Conservation (phyloP, 2,888 invertebrate species). For the Agriotes lineatus region DNA sequence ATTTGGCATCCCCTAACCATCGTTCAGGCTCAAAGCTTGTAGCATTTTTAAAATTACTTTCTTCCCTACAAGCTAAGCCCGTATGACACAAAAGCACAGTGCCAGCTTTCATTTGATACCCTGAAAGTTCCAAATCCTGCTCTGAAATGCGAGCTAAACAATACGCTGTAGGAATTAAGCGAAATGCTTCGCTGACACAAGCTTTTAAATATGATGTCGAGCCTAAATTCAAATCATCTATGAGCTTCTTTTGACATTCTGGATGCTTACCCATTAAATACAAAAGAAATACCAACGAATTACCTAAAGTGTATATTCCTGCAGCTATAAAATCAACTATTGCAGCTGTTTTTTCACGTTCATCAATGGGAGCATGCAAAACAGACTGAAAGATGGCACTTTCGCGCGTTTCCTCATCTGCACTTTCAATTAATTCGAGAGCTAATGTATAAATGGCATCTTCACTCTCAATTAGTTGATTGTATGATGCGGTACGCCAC, state of each 20-base stretch:
- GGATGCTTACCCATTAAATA: slow-evolving; percentile 79
- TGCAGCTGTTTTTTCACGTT: slow-evolving; percentile 85
- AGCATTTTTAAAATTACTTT: slow-evolving; percentile 81
- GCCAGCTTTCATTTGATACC: slow-evolving; percentile 79
- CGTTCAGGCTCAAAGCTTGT: slow-evolving; percentile 81
- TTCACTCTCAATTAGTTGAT: slow-evolving; percentile 78
- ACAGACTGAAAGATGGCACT: slow-evolving; percentile 82
- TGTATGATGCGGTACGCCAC: slow-evolving; percentile 79
- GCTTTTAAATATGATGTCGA: slow-evolving; percentile 83
- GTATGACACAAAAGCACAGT: slow-evolving; percentile 86
- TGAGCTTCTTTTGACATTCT: slow-evolving; percentile 75
- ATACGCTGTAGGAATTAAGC: slow-evolving; percentile 82
- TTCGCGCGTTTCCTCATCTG: slow-evolving; percentile 70
- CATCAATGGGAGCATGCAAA: slow-evolving; percentile 78
- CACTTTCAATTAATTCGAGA: slow-evolving; percentile 81
- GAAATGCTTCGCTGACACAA: slow-evolving; percentile 82
- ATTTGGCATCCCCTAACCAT: slow-evolving; percentile 72
- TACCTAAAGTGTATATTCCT: slow-evolving; percentile 85
- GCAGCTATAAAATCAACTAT: slow-evolving; percentile 90
- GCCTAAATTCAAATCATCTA: slow-evolving; percentile 68
- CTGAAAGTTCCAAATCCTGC: slow-evolving; percentile 74
- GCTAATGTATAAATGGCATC: slow-evolving; percentile 83
- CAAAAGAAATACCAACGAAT: slow-evolving; percentile 83
- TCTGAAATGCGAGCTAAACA: slow-evolving; percentile 84
- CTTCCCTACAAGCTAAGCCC: slow-evolving; percentile 83